Base-by-base conservation (phyloP, 2,113 vertebrate species). In the Pyxicephalus adspersus region DNA sequence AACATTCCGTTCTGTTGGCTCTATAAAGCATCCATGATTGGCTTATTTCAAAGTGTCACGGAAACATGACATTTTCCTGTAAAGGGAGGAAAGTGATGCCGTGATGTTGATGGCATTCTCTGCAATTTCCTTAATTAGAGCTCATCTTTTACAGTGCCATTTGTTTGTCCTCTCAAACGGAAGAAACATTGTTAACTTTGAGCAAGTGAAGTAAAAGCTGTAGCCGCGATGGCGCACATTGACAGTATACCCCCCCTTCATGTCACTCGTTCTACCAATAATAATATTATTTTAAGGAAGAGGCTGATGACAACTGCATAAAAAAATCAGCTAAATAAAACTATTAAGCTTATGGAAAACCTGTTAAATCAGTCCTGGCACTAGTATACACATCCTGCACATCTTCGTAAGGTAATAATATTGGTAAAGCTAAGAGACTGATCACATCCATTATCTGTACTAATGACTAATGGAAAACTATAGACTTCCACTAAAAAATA, bases 111-210 rank as follows among this genome's bases (percentile, higher is more conserved):
- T 80, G 66, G 75, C 75, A 85, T 85, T 64, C 0, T 0, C 51
- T 68, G 88, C 84, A 54, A n/a, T 86, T 88, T 85, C 76, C 85
- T 83, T 89, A 85, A 87, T 84, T 85, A 84, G 83, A 83, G 82
- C 86, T 86, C 83, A 45, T 83, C 28, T 55, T 45, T 63, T 66
- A 50, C 51, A 57, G 28, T 7, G 23, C 61, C 13, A 66, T 73
- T 64, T 82, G 70, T 82, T 82, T 75, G 83, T 83, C 87, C 84
- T 83, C 64, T 86, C 55, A 50, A 61, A 28, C 71, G 83, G 84
- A 60, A 60, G 71, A 74, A 38, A 74, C 29, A 60, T 58, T 26
- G 57, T 74, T 84, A 75, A 86, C 83, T 87, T 87, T 29, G 17
- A 76, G 80, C 78, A 25, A 77, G 73, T 70, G 16, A 25, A n/a